phyloP scores from a whole-genome alignment of 2,888 invertebrate species.

The Trachelus troglodyta region DNA sequence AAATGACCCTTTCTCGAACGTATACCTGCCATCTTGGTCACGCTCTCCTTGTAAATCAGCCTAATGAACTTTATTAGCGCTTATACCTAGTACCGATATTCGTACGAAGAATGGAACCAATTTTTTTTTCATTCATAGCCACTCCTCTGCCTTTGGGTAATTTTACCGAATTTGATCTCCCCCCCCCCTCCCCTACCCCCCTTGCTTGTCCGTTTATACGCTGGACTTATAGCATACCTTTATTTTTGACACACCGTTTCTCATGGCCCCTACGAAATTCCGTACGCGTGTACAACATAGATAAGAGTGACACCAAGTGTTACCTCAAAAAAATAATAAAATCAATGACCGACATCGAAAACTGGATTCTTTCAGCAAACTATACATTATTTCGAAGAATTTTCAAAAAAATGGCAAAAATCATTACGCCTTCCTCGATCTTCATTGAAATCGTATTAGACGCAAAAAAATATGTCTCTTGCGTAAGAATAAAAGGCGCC shows the following conservation, averaged over 20 bases:
- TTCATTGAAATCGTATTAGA: too few species aligned
- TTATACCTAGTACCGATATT: background rate
- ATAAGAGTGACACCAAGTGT: too few species aligned
- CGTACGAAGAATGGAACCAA: background rate
- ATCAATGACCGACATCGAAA: background rate
- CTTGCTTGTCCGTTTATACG: background rate
- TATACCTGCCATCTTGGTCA: slow-evolving; percentile 37
- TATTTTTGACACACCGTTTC: background rate
- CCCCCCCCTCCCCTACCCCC: accelerated
- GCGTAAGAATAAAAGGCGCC: background rate
- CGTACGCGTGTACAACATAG: background rate
- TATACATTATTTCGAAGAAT: background rate
- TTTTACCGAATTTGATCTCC: background rate
- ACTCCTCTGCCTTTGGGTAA: background rate
- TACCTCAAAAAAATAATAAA: too few species aligned
- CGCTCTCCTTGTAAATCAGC: background rate
- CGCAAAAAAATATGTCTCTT: background rate
- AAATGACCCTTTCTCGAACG: slow-evolving; percentile 56
- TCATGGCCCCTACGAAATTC: background rate
- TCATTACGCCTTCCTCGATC: too few species aligned
- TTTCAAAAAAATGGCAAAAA: background rate
- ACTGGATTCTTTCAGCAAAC: too few species aligned
- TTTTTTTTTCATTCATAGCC: background rate
- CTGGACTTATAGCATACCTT: background rate
- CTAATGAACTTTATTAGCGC: background rate